Conservation (phyloP, 2,797 vertebrate species). For the Tiaroga cobitis region DNA sequence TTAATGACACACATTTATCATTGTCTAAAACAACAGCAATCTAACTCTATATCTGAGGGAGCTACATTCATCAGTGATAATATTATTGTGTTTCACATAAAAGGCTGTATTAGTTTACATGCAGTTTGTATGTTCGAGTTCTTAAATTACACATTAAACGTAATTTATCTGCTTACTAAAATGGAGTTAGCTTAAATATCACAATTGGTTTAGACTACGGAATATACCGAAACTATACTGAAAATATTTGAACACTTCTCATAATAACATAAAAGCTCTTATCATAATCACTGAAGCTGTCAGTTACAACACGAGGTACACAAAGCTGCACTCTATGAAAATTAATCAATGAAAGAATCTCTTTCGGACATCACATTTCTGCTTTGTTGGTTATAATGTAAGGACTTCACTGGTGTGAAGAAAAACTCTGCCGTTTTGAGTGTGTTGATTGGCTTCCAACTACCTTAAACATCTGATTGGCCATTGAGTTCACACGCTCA, state of each 20-base stretch:
- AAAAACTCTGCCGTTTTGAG: not conserved
- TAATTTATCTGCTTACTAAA: conserved; percentile 12
- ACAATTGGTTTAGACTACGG: not conserved
- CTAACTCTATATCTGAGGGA: not conserved
- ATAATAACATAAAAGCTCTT: not conserved
- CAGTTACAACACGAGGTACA: not conserved
- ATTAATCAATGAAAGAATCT: too few relatives aligned
- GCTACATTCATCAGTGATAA: not conserved
- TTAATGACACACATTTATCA: conserved; percentile 5
- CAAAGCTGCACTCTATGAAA: not conserved
- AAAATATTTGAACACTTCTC: not conserved
- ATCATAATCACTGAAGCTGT: too few relatives aligned
- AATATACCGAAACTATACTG: too few relatives aligned
- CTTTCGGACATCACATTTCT: too few relatives aligned
- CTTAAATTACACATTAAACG: conserved; percentile 12
- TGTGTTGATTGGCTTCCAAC: not conserved
- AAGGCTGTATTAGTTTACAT: conserved; percentile 37
- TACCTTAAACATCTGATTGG: not conserved
- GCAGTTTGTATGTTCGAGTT: not conserved
- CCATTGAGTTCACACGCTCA: not conserved
- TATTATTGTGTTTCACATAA: conserved; percentile 33
- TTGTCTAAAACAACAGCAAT: conserved; percentile 1
- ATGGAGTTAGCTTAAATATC: not conserved
- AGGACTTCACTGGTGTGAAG: not conserved
- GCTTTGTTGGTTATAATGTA: not conserved